Conservation (phyloP, 2,888 invertebrate genomes). For the Melanotus villosus region DNA sequence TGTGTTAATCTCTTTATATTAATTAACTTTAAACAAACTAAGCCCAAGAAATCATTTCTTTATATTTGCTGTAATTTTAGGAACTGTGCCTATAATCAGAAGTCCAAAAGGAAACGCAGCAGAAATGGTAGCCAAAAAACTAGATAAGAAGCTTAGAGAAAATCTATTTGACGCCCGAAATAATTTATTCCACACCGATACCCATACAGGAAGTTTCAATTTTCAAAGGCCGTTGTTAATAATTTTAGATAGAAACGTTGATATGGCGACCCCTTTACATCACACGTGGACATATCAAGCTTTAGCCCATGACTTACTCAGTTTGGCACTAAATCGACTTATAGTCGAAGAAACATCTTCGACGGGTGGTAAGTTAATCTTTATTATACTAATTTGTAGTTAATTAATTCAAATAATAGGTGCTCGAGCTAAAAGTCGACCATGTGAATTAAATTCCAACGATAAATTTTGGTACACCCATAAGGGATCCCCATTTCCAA, state of each 20-base stretch:
- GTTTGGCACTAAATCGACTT: constrained; percentile 87
- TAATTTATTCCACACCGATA: constrained; percentile 92
- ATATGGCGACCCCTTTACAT: constrained; percentile 97
- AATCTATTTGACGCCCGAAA: constrained; percentile 97
- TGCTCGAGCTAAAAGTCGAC: constrained; percentile 82
- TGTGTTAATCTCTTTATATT: too few relatives aligned
- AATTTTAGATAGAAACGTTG: constrained; percentile 93
- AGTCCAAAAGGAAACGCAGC: constrained; percentile 97
- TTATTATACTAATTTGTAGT: background rate
- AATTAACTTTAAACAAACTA: too few relatives aligned
- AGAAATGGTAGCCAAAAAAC: constrained; percentile 97
- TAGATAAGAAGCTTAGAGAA: constrained; percentile 97
- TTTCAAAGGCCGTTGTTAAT: constrained; percentile 95
- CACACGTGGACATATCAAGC: constrained; percentile 99
- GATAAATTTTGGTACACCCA: constrained; percentile 96
- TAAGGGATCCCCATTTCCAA: constrained; percentile 94
- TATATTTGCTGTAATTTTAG: constrained; percentile 68
- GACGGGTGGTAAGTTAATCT: constrained; percentile 57
- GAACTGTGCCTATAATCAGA: constrained; percentile 90
- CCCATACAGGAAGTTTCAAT: constrained; percentile 83
- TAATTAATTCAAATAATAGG: too few relatives aligned
- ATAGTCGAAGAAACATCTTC: constrained; percentile 64
- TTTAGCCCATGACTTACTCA: constrained; percentile 95
- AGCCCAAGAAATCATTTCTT: too few relatives aligned
- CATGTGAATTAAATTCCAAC: constrained; percentile 90